Percentiles rank a stretch among this genome's conserved stretches.
phyloP scores from a whole-genome alignment of 1,140 invertebrate species.

The Caenorhabditis brenneri region DNA sequence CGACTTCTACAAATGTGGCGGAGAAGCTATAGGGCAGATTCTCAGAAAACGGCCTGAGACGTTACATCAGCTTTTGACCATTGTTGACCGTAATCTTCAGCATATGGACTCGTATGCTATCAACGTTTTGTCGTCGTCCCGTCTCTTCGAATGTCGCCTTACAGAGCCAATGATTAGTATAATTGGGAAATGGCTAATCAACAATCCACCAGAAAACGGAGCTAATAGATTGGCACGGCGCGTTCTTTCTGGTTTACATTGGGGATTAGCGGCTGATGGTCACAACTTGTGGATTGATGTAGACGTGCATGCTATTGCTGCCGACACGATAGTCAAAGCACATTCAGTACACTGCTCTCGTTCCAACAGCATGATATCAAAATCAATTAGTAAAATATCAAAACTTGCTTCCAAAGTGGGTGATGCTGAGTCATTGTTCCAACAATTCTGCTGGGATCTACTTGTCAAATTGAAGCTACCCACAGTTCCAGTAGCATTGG shows the following conservation, averaged over 20 bases:
- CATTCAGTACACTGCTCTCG: slow-evolving; percentile 47
- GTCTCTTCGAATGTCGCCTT: slow-evolving; percentile 35
- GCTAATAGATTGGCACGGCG: slow-evolving; percentile 43
- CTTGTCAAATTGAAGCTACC: slow-evolving; percentile 53
- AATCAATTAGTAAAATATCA: slow-evolving; percentile 50
- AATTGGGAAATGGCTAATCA: slow-evolving; percentile 53
- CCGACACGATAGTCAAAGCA: slow-evolving; percentile 53
- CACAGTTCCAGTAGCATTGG: not conserved
- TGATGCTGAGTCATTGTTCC: slow-evolving; percentile 51
- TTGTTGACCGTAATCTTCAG: slow-evolving; percentile 52
- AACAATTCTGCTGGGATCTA: slow-evolving; percentile 55
- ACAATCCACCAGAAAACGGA: slow-evolving; percentile 40
- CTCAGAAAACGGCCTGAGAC: slow-evolving; percentile 27
- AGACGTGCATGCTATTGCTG: slow-evolving; percentile 49
- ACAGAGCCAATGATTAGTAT: slow-evolving; percentile 40
- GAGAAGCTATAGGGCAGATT: slow-evolving; percentile 49
- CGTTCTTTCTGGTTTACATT: slow-evolving; percentile 47
- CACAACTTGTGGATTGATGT: slow-evolving; percentile 49
- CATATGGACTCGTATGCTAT: slow-evolving; percentile 57
- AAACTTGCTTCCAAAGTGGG: slow-evolving; percentile 52
- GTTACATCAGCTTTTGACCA: slow-evolving; percentile 39
- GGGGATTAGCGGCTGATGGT: slow-evolving; percentile 44
- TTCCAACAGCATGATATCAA: slow-evolving; percentile 54
- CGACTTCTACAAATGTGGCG: slow-evolving; percentile 51
- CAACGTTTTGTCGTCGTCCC: slow-evolving; percentile 43